These are phyloP conservation scores for Parus major DNA, from an alignment of 2,113 vertebrate genomes.

Conservation along the genomic window DNA sequence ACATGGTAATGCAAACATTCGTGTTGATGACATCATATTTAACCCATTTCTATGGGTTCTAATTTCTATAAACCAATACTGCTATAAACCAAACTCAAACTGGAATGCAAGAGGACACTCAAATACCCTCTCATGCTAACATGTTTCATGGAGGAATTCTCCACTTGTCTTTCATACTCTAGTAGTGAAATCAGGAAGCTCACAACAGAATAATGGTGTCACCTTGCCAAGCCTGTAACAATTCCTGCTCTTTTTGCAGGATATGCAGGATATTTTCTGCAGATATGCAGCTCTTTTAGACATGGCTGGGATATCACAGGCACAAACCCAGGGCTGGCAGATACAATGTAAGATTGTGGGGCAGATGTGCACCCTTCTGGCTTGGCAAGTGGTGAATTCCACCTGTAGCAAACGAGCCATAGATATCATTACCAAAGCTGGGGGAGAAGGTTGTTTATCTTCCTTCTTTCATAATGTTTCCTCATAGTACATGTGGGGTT, in stretches of 20 bases:
- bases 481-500: not conserved
- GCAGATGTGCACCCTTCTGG: accelerated
- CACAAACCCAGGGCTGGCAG: not conserved
- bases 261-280: no score
- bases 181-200: not conserved
- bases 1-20: not conserved
- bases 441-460: not conserved
- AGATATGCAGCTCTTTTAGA: not conserved
- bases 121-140: not conserved
- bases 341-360: not conserved
- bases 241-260: not conserved
- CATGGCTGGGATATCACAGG: not conserved
- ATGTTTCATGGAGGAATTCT: not conserved
- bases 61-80: not conserved
- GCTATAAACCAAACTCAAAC: not conserved
- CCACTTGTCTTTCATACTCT: not conserved
- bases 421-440: not conserved
- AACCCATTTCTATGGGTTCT: not conserved
- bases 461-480: not conserved
- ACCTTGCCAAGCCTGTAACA: not conserved
- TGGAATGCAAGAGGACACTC: not conserved
- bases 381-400: not conserved
- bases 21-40: not conserved
- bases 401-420: accelerated
- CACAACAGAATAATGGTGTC: accelerated